Percentiles rank a stretch among this genome's conserved stretches.
Evolutionary conservation across 2,888 invertebrate species (phyloP).

Genomic region (Lamellibrachia columna): DNA sequence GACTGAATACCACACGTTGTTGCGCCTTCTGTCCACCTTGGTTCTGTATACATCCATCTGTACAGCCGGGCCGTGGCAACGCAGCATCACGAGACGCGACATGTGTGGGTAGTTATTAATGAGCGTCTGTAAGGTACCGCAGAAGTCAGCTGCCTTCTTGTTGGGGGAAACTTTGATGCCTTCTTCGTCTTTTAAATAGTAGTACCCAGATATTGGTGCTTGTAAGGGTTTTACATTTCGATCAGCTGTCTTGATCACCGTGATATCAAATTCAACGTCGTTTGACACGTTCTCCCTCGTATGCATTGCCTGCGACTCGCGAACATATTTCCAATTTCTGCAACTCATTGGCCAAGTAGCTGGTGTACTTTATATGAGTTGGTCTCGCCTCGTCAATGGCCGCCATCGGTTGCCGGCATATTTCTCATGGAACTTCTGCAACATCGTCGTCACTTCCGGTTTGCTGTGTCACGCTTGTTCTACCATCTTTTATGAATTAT

Average conservation of each 20-base stretch:
- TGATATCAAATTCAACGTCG: constrained; percentile 16
- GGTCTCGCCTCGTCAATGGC: not conserved
- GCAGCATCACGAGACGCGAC: not conserved
- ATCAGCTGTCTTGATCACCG: not conserved
- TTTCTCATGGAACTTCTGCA: not conserved
- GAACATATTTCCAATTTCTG: not conserved
- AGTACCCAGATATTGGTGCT: not conserved
- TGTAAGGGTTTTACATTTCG: not conserved
- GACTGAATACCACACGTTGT: not conserved
- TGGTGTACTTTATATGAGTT: not conserved
- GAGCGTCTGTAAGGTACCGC: not conserved
- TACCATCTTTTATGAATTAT: not conserved
- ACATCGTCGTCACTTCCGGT: not conserved
- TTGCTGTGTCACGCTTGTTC: not conserved
- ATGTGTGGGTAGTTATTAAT: not conserved
- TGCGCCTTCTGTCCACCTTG: not conserved
- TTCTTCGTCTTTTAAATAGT: not conserved
- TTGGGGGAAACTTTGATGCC: not conserved
- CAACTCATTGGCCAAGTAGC: not conserved
- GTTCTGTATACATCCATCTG: not conserved
- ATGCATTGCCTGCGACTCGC: not conserved
- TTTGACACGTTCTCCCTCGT: not conserved
- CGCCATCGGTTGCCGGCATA: constrained; percentile 8
- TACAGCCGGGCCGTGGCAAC: constrained; percentile 13
- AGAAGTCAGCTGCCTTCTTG: not conserved